phyloP scores from a whole-genome alignment of 92 coral and sea anemone genomes.

The Scolanthus callimorphus region DNA sequence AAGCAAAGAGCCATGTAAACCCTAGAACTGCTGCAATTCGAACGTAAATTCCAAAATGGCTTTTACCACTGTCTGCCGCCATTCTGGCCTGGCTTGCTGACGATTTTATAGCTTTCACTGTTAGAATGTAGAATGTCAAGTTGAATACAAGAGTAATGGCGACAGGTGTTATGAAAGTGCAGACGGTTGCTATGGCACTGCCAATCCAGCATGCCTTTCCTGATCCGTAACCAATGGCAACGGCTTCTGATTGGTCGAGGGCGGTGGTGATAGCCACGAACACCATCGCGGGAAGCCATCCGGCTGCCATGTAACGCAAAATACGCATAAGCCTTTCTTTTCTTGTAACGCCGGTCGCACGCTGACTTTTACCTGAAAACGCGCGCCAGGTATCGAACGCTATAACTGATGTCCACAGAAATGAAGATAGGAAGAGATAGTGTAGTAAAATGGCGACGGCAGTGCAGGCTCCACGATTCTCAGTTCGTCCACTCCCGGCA shows the following conservation, averaged over 20 bases:
- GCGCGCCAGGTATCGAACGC: constrained; percentile 62
- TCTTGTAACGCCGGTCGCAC: constrained; percentile 13
- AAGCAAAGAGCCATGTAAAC: constrained; percentile 41
- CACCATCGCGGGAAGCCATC: constrained; percentile 50
- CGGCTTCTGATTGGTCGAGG: constrained; percentile 39
- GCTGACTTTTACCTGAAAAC: constrained; percentile 22
- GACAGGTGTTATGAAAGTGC: constrained; percentile 38
- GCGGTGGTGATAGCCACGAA: constrained; percentile 27
- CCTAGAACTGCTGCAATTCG: constrained; percentile 53
- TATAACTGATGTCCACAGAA: constrained; percentile 62
- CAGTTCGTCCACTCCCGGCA: constrained; percentile 26
- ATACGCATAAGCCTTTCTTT: constrained; percentile 17
- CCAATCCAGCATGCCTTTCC: constrained; percentile 47
- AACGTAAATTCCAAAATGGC: constrained; percentile 31
- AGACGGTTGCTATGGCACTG: constrained; percentile 10
- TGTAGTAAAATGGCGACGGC: constrained; percentile 45
- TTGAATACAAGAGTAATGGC: constrained; percentile 26
- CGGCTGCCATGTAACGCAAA: constrained; percentile 51
- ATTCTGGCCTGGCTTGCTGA: constrained; percentile 30
- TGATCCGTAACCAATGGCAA: constrained; percentile 46
- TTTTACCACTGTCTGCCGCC: constrained; percentile 15
- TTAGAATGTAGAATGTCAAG: constrained; percentile 18
- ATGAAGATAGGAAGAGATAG: constrained; percentile 36
- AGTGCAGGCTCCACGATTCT: constrained; percentile 24
- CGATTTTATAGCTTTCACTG: constrained; percentile 39